Conservation (phyloP, 2,888 invertebrate genomes). For the Drosophila kambysellisi region DNA sequence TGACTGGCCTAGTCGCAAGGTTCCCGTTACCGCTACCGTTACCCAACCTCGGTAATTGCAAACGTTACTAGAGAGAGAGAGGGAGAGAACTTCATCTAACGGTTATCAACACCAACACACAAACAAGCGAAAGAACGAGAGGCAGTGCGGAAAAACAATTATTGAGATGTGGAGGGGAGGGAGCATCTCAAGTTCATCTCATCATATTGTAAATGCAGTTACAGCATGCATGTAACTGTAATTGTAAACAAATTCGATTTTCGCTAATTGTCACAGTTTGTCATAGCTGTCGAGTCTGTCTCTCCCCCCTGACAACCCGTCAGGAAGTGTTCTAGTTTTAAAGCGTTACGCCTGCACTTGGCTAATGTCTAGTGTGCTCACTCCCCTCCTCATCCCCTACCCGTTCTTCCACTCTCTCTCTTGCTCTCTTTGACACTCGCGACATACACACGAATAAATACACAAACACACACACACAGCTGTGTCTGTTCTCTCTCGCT, state of each 20-base stretch:
- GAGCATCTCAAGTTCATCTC: slow-evolving; percentile 60
- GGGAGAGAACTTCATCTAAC: slow-evolving; percentile 37
- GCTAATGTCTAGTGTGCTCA: slow-evolving; percentile 21
- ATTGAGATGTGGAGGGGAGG: background rate
- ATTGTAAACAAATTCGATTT: slow-evolving; percentile 75
- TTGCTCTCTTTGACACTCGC: slow-evolving; percentile 2
- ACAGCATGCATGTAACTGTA: slow-evolving; percentile 44
- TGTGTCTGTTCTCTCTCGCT: background rate
- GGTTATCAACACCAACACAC: slow-evolving; percentile 33
- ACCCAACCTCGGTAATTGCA: slow-evolving; percentile 67
- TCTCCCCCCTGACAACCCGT: background rate
- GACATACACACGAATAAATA: background rate
- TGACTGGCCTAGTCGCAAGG: slow-evolving; percentile 58
- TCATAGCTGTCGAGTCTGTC: background rate
- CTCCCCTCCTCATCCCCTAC: background rate
- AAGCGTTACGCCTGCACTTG: slow-evolving; percentile 65
- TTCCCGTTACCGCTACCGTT: slow-evolving; percentile 49
- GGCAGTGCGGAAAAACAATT: slow-evolving; percentile 4
- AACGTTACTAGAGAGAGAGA: slow-evolving; percentile 17
- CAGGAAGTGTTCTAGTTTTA: slow-evolving; percentile 71
- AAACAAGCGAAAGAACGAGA: background rate
- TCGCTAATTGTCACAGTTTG: slow-evolving; percentile 62
- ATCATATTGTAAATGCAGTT: slow-evolving; percentile 33
- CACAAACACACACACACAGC: slow-evolving; percentile 7
- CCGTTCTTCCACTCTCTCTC: background rate